Evolutionary conservation across 2,888 invertebrate genomes (phyloP), one percentile per base, ranked within the genome.

Genomic region (Melanchra persicariae): DNA sequence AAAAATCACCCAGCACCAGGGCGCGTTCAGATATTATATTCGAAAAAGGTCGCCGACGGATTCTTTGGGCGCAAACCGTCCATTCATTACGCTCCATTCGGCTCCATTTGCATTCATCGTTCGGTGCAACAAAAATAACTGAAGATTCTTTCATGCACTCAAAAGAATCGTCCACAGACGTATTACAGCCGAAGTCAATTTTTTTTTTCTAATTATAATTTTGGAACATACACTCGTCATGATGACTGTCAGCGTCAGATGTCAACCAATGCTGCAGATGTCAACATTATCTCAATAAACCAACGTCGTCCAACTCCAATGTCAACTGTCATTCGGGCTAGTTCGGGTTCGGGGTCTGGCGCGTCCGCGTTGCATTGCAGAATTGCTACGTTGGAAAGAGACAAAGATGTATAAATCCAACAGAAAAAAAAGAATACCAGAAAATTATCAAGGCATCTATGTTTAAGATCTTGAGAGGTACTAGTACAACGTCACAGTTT

Each of bases 301-400:
- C n/a, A n/a, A n/a, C n/a, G n/a, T n/a, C n/a, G n/a, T n/a, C n/a
- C n/a, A n/a, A n/a, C n/a, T n/a, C n/a, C n/a, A n/a, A 54, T 19
- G 30, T n/a, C 34, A 22, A 34, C 22, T 34, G 37, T 57, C 55
- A 57, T 17, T 22, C 57, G 37, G 15, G 17, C 3, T 1, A 57
- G 15, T 15, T 22, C 1, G 8, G 22, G 12, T 12, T 22, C 7
- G 12, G 22, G 55, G n/a, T n/a, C n/a, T n/a, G n/a, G n/a, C n/a
- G n/a, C n/a, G n/a, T n/a, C n/a, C n/a, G n/a, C n/a, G n/a, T n/a
- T 8, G 57, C 57, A 37, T 57, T 57, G 15, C 57, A 37, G 37
- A 4, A 15, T 22, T 55, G 6, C 8, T 51, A n/a, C n/a, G 37
- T 40, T 51, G 5, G 61, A 77, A 40, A 67, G 73, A 77, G 63